Conservation (phyloP, 2,888 invertebrate genomes). For the Byasa hedistus region DNA sequence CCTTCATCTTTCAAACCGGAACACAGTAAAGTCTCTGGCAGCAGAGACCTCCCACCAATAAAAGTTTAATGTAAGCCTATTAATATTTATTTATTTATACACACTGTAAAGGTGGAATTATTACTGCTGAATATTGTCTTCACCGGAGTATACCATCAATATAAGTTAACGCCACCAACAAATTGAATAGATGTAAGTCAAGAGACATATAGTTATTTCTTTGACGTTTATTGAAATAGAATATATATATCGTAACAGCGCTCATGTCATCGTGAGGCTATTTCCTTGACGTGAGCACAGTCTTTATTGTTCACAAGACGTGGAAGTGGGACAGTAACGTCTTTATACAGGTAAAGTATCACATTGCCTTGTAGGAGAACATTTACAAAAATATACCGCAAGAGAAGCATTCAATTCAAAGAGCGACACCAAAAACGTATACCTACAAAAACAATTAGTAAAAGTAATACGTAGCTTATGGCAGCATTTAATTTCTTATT, state of each 20-base stretch:
- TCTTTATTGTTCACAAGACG: slow-evolving; percentile 17
- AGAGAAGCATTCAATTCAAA: background rate
- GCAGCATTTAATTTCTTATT: too few relatives aligned
- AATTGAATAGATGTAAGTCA: background rate
- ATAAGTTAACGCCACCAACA: background rate
- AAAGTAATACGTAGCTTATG: too few relatives aligned
- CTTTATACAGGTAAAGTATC: slow-evolving; percentile 12
- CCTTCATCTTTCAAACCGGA: too few relatives aligned
- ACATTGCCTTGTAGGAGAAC: background rate
- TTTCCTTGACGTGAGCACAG: slow-evolving; percentile 15
- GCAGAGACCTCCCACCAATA: too few relatives aligned
- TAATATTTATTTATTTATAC: too few relatives aligned
- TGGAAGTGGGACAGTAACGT: slow-evolving; percentile 16
- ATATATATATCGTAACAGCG: slow-evolving; percentile 10
- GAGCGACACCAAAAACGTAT: background rate
- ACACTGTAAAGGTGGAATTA: too few relatives aligned
- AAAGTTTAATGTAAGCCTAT: too few relatives aligned
- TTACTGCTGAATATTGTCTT: too few relatives aligned
- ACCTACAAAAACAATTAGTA: background rate
- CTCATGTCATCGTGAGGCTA: slow-evolving; percentile 17
- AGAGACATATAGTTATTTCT: background rate
- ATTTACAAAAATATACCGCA: background rate
- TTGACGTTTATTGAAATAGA: slow-evolving; percentile 10
- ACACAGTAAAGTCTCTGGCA: too few relatives aligned
- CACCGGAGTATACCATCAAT: too few relatives aligned